A percentile compares a stretch with the other conserved stretches of the same genome.
phyloP scores from a whole-genome alignment of 1,140 invertebrate genomes.

The Ceratoteleas bidentatus region DNA sequence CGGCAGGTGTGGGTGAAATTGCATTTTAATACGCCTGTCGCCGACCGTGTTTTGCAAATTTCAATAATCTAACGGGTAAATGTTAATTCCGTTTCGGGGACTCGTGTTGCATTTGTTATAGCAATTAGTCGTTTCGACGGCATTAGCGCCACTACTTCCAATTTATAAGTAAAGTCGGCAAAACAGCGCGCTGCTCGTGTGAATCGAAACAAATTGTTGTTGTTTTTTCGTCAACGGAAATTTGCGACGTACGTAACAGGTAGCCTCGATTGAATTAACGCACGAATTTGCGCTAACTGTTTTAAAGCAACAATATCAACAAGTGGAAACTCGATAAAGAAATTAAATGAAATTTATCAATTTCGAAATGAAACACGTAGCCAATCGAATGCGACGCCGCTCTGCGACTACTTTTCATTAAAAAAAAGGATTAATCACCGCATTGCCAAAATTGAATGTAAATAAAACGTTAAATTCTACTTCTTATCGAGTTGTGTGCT shows the following conservation, averaged over 20 bases:
- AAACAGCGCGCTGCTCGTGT: no score
- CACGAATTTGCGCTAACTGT: not conserved
- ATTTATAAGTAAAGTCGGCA: no score
- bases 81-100: constrained; percentile 12
- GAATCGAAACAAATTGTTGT: no score
- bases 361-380: not conserved
- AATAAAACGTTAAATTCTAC: no score
- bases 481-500: no score
- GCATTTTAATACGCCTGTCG: constrained; percentile 41
- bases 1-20: constrained; percentile 26
- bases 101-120: constrained; percentile 17
- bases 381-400: not conserved
- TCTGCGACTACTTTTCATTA: not conserved
- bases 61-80: constrained; percentile 32
- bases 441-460: not conserved
- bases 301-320: constrained; percentile 1
- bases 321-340: not conserved
- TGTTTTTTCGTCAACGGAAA: no score
- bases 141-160: no score
- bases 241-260: not conserved
- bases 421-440: not conserved
- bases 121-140: not conserved
- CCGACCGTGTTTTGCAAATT: constrained; percentile 32
- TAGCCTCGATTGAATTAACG: not conserved
- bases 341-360: not conserved